Percentiles rank a stretch among this genome's conserved stretches.
Evolutionary conservation across 2,888 invertebrate species (phyloP).

Genomic region (Suillia variegata): DNA sequence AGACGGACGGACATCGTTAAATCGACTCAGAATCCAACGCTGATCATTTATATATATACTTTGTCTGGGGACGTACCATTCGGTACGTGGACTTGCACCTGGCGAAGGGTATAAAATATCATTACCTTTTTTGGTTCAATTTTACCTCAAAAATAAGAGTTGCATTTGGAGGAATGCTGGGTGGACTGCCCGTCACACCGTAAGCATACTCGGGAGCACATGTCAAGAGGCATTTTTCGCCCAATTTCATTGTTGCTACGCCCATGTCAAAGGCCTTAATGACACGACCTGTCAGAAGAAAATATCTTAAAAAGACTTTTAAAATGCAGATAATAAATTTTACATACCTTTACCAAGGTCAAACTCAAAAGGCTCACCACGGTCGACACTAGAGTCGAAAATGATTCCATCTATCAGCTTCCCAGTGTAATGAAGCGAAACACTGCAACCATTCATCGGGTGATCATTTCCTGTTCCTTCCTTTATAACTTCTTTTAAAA

Average conservation of each 20-base stretch:
- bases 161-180: slow-evolving; percentile 86
- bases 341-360: slow-evolving; percentile 78
- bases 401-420: slow-evolving; percentile 82
- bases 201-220: slow-evolving; percentile 92
- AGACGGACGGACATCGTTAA: no score
- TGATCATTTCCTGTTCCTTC: slow-evolving; percentile 77
- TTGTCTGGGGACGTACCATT: no score
- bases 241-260: slow-evolving; percentile 90
- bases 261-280: slow-evolving; percentile 96
- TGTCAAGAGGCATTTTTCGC: slow-evolving; percentile 81
- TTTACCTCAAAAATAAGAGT: slow-evolving; percentile 88
- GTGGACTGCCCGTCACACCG: slow-evolving; percentile 80
- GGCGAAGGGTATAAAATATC: no score
- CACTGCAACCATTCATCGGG: slow-evolving; percentile 74
- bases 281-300: slow-evolving; percentile 68
- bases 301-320: neutral
- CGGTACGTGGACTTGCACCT: no score
- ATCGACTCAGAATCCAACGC: no score
- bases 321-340: neutral
- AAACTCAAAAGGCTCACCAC: slow-evolving; percentile 85
- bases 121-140: no score
- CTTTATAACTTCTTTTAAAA: slow-evolving; percentile 52
- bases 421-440: slow-evolving; percentile 87
- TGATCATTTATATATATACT: no score
- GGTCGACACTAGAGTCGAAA: slow-evolving; percentile 90